These are phyloP conservation scores for Tolypeutes matacus DNA, from an alignment of 2,797 vertebrate species.

Conservation along the genomic window DNA sequence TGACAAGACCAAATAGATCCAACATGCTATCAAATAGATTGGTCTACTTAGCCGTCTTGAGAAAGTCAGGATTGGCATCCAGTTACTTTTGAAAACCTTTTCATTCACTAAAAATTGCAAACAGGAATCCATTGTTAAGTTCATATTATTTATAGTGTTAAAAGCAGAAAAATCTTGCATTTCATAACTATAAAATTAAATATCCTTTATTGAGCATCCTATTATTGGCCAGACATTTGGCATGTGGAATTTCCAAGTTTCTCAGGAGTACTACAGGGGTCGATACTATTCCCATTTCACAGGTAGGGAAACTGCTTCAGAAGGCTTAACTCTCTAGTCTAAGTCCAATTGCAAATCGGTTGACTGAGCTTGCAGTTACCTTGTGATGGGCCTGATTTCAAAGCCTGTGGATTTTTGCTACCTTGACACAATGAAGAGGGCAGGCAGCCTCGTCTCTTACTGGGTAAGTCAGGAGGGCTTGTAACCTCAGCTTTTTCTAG, in stretches of 20 bases:
- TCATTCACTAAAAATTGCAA: not conserved
- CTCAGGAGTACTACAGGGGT: not conserved
- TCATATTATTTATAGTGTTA: not conserved
- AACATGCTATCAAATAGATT: not conserved
- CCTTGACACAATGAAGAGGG: not conserved
- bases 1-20: slow-evolving; percentile 6
- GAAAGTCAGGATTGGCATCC: not conserved
- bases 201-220: not conserved
- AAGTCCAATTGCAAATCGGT: not conserved
- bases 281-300: not conserved
- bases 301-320: not conserved
- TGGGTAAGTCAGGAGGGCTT: not conserved
- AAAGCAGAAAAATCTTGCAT: slow-evolving; percentile 18
- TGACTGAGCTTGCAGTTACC: not conserved
- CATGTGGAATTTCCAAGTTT: not conserved
- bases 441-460: not conserved
- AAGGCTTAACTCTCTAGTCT: not conserved
- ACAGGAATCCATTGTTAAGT: slow-evolving; percentile 1
- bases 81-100: not conserved
- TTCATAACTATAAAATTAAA: not conserved
- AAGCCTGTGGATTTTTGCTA: not conserved
- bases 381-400: not conserved
- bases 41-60: not conserved
- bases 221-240: not conserved
- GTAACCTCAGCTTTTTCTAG: not conserved